Percentiles rank a stretch among this genome's conserved stretches.
Conservation (phyloP, 2,797 vertebrate genomes). For the Apogon hyalosoma region DNA sequence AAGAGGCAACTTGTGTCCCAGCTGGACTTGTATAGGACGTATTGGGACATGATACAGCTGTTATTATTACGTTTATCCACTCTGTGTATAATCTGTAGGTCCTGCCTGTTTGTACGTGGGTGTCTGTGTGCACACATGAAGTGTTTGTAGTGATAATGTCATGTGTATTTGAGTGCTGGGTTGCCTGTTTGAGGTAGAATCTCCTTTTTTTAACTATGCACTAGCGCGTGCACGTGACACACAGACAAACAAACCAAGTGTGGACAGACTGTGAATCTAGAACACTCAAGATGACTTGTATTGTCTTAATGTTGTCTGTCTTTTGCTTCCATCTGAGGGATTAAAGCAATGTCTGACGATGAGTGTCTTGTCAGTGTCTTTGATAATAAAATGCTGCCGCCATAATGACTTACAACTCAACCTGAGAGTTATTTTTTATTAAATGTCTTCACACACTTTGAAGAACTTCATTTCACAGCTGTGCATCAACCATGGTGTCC, state of each 20-base stretch:
- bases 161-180: constrained; percentile 49
- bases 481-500: background rate
- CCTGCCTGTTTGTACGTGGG: constrained; percentile 35
- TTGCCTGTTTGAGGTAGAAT: constrained; percentile 37
- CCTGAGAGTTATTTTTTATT: background rate
- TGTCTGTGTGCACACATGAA: constrained; percentile 40
- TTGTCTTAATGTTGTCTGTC: constrained; percentile 53
- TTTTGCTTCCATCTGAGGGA: constrained; percentile 44
- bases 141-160: constrained; percentile 40
- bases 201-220: constrained; percentile 49
- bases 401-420: constrained; percentile 2
- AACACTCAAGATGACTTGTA: constrained; percentile 30
- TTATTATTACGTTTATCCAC: constrained; percentile 16
- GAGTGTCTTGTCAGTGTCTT: constrained; percentile 17
- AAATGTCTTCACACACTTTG: background rate
- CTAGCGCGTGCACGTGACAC: constrained; percentile 25
- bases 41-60: constrained; percentile 4
- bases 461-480: background rate
- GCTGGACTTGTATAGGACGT: constrained; percentile 26
- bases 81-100: constrained; percentile 37
- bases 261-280: constrained; percentile 55
- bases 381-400: constrained; percentile 16
- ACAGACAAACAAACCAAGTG: constrained; percentile 24
- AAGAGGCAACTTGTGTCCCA: constrained; percentile 21
- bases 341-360: constrained; percentile 46